Percentiles rank a stretch among this genome's conserved stretches.
These are phyloP conservation scores for Cotesia typhae DNA, from an alignment of 1,140 invertebrate species.

Conservation along the genomic window DNA sequence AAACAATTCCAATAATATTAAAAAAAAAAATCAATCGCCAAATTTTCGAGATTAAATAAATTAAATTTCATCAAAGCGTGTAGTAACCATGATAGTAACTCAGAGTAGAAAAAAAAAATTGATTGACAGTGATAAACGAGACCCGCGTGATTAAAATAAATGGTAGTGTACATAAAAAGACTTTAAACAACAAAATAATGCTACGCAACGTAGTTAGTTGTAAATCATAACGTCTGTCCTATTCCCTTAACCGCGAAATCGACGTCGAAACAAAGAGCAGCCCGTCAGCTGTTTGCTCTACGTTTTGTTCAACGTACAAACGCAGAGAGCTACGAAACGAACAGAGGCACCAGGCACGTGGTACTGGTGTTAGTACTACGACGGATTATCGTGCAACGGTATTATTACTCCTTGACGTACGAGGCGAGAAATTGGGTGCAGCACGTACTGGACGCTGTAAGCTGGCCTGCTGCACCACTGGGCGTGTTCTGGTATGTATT, in stretches of 20 bases:
- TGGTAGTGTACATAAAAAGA: background rate
- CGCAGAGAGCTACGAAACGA: too few relatives aligned
- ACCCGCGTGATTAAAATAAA: too few relatives aligned
- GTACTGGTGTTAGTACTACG: background rate
- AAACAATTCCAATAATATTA: too few relatives aligned
- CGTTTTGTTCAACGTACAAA: too few relatives aligned
- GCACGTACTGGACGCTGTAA: conserved; percentile 17
- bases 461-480: background rate
- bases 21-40: too few relatives aligned
- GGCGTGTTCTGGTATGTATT: conserved; percentile 27
- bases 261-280: conserved; percentile 25
- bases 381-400: conserved; percentile 26
- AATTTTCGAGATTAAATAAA: conserved; percentile 1
- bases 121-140: too few relatives aligned
- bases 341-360: too few relatives aligned
- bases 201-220: background rate
- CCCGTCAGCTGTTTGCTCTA: background rate
- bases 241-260: conserved; percentile 12
- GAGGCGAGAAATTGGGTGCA: conserved; percentile 38
- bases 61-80: background rate
- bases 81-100: background rate
- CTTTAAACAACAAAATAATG: background rate
- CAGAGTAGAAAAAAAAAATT: too few relatives aligned
- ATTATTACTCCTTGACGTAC: conserved; percentile 30
- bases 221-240: conserved; percentile 18